Conservation (phyloP, 2,888 invertebrate genomes). For the Mesoligia furuncula region DNA sequence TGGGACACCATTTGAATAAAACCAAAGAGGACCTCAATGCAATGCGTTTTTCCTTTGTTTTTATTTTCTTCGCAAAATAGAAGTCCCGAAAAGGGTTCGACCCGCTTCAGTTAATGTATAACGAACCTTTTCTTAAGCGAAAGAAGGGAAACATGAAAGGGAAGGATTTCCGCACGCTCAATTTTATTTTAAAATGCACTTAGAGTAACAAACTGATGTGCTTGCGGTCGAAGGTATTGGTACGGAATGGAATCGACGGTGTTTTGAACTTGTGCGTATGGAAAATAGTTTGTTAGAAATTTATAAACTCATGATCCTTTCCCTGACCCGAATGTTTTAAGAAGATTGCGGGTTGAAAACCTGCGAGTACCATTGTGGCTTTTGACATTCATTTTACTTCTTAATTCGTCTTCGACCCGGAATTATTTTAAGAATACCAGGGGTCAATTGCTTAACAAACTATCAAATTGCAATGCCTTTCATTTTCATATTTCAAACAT, state of each 20-base stretch:
- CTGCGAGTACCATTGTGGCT: neutral
- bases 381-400: neutral
- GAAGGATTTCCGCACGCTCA: conserved; percentile 57
- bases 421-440: neutral
- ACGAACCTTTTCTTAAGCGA: conserved; percentile 60
- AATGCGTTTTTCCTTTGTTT: conserved; percentile 53
- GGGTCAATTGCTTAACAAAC: neutral
- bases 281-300: conserved; percentile 31
- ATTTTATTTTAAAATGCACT: conserved; percentile 62
- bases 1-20: conserved; percentile 38
- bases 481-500: neutral
- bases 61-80: conserved; percentile 51
- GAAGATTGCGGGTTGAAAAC: conserved; percentile 13
- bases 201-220: conserved; percentile 44
- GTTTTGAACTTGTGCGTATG: conserved; percentile 30
- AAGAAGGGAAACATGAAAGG: conserved; percentile 59
- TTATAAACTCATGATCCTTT: conserved; percentile 21
- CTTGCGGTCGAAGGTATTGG: conserved; percentile 49
- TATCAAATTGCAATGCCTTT: neutral
- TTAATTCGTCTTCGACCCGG: neutral
- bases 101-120: conserved; percentile 59
- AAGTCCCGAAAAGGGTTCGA: conserved; percentile 51
- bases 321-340: neutral
- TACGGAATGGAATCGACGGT: conserved; percentile 34
- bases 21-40: conserved; percentile 14